Evolutionary conservation across 2,888 invertebrate species (phyloP), one percentile per base, ranked within the genome.

Genomic region (Falcaria lacertinaria): DNA sequence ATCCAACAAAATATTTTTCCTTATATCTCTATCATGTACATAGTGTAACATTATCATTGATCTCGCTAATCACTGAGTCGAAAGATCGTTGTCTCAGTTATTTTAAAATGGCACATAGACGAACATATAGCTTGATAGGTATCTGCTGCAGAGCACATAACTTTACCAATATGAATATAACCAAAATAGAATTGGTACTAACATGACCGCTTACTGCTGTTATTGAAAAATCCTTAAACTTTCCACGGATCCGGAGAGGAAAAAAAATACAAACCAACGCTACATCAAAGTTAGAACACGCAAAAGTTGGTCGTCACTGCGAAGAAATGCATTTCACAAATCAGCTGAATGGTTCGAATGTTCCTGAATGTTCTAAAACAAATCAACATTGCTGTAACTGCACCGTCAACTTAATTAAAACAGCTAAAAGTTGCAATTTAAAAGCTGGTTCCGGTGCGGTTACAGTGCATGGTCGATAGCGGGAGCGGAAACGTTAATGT

Each of bases 391-490:
- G 76, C 78, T 78, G 87, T 83, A 83, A 81, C 82, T 79, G 72
- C 64, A 72, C 80, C 84, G 80, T 82, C 79, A 76, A 86, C 74
- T 88, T 88, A 87, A 88, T 88, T 88, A 86, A 88, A 88, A 87
- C 81, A 71, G 74, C 69, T 75, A 80, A 84, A 83, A 83, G 83
- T 86, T 83, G 65, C 71, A 79, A 81, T 83, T 86, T 83, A 75
- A 81, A 82, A 77, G 73, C 70, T 59, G 50, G 54, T 47, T 11
- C 7, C 28, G 28, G 28, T 1, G 28, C 11, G 11, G 28, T 28
- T 28, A 28, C 3, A 28, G 28, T 7, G 1, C 28, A 28, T 28
- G 11, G 11, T 7, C 28, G 28, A 11, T 11, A 28, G 45, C 41
- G 41, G 43, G 42, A 45, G 1, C 1, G 32, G 47, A n/a, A 28